Evolutionary conservation across 2,888 invertebrate genomes (phyloP).

Genomic region (Hydrotaea cyrtoneurina): DNA sequence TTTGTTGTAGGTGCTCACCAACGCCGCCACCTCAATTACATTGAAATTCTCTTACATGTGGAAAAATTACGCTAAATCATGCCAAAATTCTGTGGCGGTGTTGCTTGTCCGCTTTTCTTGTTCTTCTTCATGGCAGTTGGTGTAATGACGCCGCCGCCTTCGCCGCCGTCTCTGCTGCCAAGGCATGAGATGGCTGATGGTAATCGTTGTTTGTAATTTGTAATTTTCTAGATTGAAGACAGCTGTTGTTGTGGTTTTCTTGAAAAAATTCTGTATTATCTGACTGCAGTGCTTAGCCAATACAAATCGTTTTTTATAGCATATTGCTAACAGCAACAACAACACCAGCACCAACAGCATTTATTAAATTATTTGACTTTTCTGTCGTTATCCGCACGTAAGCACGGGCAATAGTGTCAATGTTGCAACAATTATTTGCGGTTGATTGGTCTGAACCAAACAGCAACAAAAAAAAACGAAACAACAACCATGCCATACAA

Average conservation of each 20-base stretch:
- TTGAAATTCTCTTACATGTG: neutral
- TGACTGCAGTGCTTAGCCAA: neutral
- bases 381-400: constrained; percentile 5
- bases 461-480: constrained; percentile 21
- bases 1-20: constrained; percentile 60
- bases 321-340: constrained; percentile 19
- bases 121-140: neutral
- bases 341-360: constrained; percentile 8
- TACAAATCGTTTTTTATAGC: constrained; percentile 28
- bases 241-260: constrained; percentile 65
- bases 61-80: constrained; percentile 44
- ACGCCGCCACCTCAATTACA: constrained; percentile 6
- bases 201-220: constrained; percentile 60
- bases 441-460: constrained; percentile 37
- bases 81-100: constrained; percentile 51
- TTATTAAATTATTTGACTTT: constrained; percentile 56
- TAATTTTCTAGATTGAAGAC: constrained; percentile 56
- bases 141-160: neutral
- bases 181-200: constrained; percentile 49
- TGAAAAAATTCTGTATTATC: constrained; percentile 38
- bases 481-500: constrained; percentile 15
- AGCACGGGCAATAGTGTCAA: constrained; percentile 59
- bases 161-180: neutral
- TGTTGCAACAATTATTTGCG: constrained; percentile 68
- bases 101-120: neutral